Evolutionary conservation across 2,797 vertebrate species (phyloP), one percentile per base, ranked within the genome.

Genomic region (Danio kyathit): DNA sequence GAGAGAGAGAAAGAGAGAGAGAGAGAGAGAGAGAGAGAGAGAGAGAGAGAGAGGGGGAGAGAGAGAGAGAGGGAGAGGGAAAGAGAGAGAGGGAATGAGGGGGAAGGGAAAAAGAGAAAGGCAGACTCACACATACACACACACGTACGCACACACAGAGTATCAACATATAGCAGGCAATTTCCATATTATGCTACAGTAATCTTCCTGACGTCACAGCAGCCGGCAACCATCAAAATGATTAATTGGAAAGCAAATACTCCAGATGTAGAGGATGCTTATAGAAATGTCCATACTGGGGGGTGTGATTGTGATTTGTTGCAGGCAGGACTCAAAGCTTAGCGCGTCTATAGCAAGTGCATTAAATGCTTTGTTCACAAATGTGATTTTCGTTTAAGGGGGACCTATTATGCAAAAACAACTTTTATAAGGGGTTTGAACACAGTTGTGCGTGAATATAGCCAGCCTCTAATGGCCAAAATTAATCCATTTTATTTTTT

Each of bases 61-160:
- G n/a, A n/a, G n/a, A n/a, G n/a, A n/a, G n/a, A n/a, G n/a, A n/a
- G n/a, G n/a, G n/a, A n/a, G n/a, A n/a, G n/a, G n/a, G n/a, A n/a
- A n/a, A n/a, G n/a, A n/a, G n/a, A n/a, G n/a, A n/a, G n/a, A n/a
- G n/a, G n/a, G 59, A 43, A 8, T 40, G 51, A 65, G 46, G 19
- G 19, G 49, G 61, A 67, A 54, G 64, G 67, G 49, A 70, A 66
- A 43, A 79, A 40, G 77, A 82, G 63, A 81, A 54, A 79, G 46
- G 69, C 75, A 17, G 54, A 63, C 8, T 74, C 61, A n/a, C n/a
- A 63, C 46, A 46, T 48, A 48, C 63, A 44, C n/a, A 63, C 41
- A n/a, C n/a, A n/a, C n/a, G n/a, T n/a, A 11, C 14, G 41, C 63
- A 65, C 16, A 19, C 41, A 63, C 73, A 75, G 13, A 49, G 40